phyloP scores from a whole-genome alignment of 2,888 invertebrate species.

The Trissonchulus sp. region DNA sequence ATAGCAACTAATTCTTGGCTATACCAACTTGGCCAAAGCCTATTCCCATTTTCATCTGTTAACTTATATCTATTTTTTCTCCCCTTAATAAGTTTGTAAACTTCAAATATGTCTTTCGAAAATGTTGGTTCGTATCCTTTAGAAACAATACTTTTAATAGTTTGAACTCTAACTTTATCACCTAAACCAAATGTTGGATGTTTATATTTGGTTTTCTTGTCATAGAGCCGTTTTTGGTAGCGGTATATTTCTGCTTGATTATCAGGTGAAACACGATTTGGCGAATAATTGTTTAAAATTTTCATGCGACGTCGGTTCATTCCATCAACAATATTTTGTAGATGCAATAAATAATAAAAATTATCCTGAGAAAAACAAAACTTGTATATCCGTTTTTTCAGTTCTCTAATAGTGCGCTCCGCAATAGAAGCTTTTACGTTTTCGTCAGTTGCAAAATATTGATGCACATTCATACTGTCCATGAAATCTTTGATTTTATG shows the following conservation, averaged over 20 bases:
- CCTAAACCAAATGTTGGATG: neutral
- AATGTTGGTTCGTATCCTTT: neutral
- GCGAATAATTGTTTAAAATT: neutral
- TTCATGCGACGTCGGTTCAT: neutral
- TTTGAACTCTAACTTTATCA: too few species aligned
- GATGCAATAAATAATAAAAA: neutral
- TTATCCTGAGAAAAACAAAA: neutral
- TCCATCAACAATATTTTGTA: neutral
- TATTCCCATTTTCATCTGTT: neutral
- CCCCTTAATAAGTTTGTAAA: neutral
- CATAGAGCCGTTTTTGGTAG: neutral
- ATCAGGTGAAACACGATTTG: neutral
- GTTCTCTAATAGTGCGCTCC: neutral
- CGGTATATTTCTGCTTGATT: conserved; percentile 3
- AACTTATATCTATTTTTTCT: neutral
- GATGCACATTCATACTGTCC: neutral
- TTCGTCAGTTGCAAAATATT: neutral
- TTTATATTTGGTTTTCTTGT: neutral
- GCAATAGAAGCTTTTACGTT: neutral
- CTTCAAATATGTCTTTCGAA: neutral
- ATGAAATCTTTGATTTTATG: neutral
- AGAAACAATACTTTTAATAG: neutral
- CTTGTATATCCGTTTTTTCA: neutral
- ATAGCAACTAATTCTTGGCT: neutral
- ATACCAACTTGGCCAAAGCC: neutral